Evolutionary conservation across 2,888 invertebrate genomes (phyloP), one percentile per base, ranked within the genome.

Genomic region (Colostygia pectinataria): DNA sequence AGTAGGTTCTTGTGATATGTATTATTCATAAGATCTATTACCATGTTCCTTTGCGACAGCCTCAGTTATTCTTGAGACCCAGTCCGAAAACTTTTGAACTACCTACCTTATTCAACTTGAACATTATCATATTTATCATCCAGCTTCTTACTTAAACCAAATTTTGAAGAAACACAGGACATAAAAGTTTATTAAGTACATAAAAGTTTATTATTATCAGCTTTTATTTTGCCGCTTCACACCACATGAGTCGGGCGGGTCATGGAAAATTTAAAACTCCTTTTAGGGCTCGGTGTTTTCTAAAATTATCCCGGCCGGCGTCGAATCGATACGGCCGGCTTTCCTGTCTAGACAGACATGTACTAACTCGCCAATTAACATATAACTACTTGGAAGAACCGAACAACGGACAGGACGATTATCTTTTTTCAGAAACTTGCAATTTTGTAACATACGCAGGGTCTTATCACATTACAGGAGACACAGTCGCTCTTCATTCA

Each of bases 271-370:
- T 49, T 40, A 41, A 43, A 53, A 52, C 23, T 41, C 37, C 15
- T 13, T 32, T 44, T 36, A 32, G 34, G 59, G 55, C 62, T n/a
- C n/a, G n/a, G 57, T 59, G 63, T 61, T 68, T 74, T 72, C 82
- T 83, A 83, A 82, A 80, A 75, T 80, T 82, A 82, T 75, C 73
- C 67, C 62, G 48, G 55, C 67, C 62, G 48, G 55, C 57, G 55
- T 38, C 58, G 51, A 77, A 83, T 84, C 84, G 77, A 84, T 84
- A 67, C 60, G 59, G 62, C 59, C 66, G 55, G 66, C 67, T 71
- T 70, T 68, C 74, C 69, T 53, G 59, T 84, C 84, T 84, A 84
- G 84, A 83, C 83, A 61, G 70, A 43, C 65, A 57, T 71, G 68
- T 72, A 68, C 59, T 61, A 58, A 68, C 62, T 51, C 61, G 59